Base-by-base conservation (phyloP, 2,888 invertebrate genomes). In the Agriopis aurantiaria region DNA sequence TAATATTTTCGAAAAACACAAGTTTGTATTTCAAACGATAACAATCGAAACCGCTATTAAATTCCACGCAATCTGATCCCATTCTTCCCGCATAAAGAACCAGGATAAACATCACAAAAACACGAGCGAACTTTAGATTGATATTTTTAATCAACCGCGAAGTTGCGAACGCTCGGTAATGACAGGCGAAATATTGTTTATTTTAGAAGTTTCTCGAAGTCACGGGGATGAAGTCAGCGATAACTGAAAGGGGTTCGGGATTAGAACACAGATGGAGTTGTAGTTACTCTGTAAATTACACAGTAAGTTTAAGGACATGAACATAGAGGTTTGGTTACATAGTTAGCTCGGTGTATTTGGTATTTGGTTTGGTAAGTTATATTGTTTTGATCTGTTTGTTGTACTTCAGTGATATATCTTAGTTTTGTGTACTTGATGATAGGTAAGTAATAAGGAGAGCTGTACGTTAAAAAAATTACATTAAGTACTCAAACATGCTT, bases 131-230 rank as follows among this genome's bases (percentile, higher is more conserved):
- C 57, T 69, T 69, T 65, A 69, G 73, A 86, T 85, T 87, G 85
- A 86, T 85, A 86, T 86, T 87, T 86, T 87, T 85, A 88, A 88
- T 88, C 86, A 88, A 84, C 80, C 81, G 75, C 81, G 78, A 85
- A 85, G 83, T 86, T 82, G 72, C 67, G 77, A 76, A 71, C 71
- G 75, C 77, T 78, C 81, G 82, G 69, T 82, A 83, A 83, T 83
- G 86, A 84, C 85, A 81, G 82, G 80, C 79, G 79, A 80, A 80
- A 84, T 85, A 84, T 84, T 85, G 84, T 86, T 85, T 85, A 86
- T 85, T 83, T 82, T 74, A 66, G 72, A 83, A 85, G 79, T 86
- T 84, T 78, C 55, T 55, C 75, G 59, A 76, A 64, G 53, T 65
- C 69, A 69, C 65, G 65, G 58, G 69, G 59, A 57, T 58, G 61